Evolutionary conservation across 1,140 invertebrate genomes (phyloP).

Genomic region (Cataglyphis hispanica): DNA sequence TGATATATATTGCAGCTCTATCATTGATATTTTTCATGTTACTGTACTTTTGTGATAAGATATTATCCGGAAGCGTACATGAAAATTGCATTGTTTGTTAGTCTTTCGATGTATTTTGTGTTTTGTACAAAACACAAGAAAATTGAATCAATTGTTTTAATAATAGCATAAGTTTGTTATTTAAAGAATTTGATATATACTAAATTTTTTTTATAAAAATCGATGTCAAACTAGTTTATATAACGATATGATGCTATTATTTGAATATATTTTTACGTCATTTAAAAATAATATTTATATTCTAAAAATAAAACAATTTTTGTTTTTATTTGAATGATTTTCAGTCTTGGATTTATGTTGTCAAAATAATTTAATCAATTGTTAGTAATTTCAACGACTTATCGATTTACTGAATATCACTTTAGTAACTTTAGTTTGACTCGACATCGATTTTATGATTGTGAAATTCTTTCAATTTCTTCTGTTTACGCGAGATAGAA

Average conservation of each 20-base stretch:
- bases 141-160: neutral
- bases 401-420: neutral
- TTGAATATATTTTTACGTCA: neutral
- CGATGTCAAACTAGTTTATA: neutral
- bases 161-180: neutral
- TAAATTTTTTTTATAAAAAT: neutral
- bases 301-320: neutral
- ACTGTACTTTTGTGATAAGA: neutral
- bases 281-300: slow-evolving; percentile 4
- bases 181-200: neutral
- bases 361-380: neutral
- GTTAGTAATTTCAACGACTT: slow-evolving; percentile 16
- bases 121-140: neutral
- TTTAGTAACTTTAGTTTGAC: neutral
- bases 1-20: neutral
- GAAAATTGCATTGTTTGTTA: neutral
- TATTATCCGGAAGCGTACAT: neutral
- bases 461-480: no score
- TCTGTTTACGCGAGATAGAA: neutral
- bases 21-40: neutral
- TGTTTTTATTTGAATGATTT: neutral
- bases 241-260: neutral
- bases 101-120: neutral
- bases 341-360: neutral
- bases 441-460: neutral